Base-by-base conservation (phyloP, 1,140 invertebrate species). In the Anagrus nilaparvatae region DNA sequence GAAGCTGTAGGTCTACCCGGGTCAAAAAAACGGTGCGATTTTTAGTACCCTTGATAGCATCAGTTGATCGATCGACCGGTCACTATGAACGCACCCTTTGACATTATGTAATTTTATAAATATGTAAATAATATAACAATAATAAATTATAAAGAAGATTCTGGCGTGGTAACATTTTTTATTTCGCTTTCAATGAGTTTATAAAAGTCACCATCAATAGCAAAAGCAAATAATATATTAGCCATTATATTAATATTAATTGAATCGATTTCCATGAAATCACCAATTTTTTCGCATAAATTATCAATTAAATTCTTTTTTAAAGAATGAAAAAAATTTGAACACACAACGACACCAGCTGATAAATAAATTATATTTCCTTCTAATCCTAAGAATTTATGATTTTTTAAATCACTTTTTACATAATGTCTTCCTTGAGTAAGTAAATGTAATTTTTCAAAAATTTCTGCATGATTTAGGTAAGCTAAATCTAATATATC, bases 391-490 rank as follows among this genome's bases (percentile, higher is more conserved):
- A 54, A 32, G 12, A 41, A 45, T 9, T 38, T 29, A 12, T 50
- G 40, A 19, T 30, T 24, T n/a, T 50, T 39, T 2, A 30, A 17
- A 8, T 28, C 4, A 14, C 17, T 34, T 13, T 43, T 21, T 7
- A 25, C 17, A n/a, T 47, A 42, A 2, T 25, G n/a, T 10, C 32
- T 12, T 4, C 48, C 46, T 1, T 44, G 42, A n/a, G 43, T 47
- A 30, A 38, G 21, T 2, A 49, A 30, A 32, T 51, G 39, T 25
- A 59, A 25, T 8, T 50, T 31, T 4, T 35, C 12, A 21, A 55
- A 58, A 2, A 59, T 5, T 37, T 56, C 43, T 5, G 49, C 46
- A 35, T 58, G 58, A 46, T 55, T 47, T 10, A 52, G 21, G n/a
- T 48, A 44, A 31, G 49, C 34, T 5, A 42, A 3, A 31, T 46